Evolutionary conservation across 1,140 invertebrate genomes (phyloP).

Genomic region (Sesamia nonagrioides): DNA sequence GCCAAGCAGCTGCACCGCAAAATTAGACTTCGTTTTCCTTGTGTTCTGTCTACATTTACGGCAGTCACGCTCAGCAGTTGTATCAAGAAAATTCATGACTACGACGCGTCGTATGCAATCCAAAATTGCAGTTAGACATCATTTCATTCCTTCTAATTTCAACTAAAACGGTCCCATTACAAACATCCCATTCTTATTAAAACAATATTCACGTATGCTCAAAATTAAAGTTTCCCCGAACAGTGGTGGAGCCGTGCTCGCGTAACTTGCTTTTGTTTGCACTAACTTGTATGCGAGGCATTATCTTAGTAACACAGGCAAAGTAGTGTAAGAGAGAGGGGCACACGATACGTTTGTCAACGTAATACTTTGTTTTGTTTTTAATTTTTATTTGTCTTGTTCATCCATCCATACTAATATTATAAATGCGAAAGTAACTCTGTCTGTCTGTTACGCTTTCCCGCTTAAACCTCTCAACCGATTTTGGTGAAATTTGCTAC

Average conservation of each 20-base stretch:
- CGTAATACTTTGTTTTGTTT: background rate
- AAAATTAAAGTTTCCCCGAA: constrained; percentile 46
- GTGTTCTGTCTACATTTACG: background rate
- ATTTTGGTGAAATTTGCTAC: no score
- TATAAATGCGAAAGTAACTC: no score
- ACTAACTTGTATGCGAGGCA: constrained; percentile 49
- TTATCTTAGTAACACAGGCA: constrained; percentile 52
- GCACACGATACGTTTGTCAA: constrained; percentile 34
- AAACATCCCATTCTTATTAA: constrained; percentile 18
- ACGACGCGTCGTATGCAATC: background rate
- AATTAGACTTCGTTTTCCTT: no score
- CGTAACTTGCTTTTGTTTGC: constrained; percentile 49
- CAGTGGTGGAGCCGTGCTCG: constrained; percentile 20
- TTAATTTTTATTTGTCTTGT: background rate
- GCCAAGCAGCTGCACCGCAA: no score
- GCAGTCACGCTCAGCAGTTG: no score
- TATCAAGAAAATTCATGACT: background rate
- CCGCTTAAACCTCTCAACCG: no score
- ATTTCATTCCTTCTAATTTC: background rate
- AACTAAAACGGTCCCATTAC: background rate
- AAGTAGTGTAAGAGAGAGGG: constrained; percentile 27
- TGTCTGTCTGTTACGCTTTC: no score
- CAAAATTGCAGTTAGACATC: background rate
- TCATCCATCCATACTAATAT: no score
- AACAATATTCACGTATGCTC: constrained; percentile 25